Evolutionary conservation across 1,140 invertebrate genomes (phyloP).

Genomic region (Cardiocondyla obscurior): DNA sequence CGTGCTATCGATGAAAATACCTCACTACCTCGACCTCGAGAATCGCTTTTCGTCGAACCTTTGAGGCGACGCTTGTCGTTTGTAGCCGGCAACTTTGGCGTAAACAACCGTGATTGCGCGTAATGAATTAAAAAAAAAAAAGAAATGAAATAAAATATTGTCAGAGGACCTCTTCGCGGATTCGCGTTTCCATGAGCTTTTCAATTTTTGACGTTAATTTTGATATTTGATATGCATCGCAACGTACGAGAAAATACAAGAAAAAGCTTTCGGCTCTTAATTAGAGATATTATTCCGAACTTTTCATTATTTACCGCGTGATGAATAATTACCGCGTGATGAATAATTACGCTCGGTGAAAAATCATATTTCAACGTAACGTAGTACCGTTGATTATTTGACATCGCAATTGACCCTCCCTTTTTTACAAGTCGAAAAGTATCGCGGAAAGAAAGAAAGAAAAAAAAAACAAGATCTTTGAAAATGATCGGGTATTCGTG

Average conservation of each 20-base stretch:
- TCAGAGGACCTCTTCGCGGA: not conserved
- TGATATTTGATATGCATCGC: conserved; percentile 40
- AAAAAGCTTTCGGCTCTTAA: conserved; percentile 49
- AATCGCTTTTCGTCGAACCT: not conserved
- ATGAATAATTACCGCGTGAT: not conserved
- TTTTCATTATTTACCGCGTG: conserved; percentile 28
- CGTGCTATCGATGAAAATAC: not conserved
- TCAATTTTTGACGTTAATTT: conserved; percentile 44
- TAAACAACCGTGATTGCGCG: not conserved
- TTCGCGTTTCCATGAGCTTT: not conserved
- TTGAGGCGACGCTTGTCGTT: not conserved
- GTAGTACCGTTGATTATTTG: not conserved
- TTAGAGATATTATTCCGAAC: conserved; percentile 24
- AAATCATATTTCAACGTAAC: not conserved
- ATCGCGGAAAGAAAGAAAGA: too few relatives aligned
- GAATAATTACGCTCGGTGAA: not conserved
- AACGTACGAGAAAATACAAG: conserved; percentile 34
- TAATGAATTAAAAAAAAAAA: not conserved
- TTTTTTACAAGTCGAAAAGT: too few relatives aligned
- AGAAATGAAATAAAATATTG: conserved; percentile 4
- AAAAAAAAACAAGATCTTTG: not conserved
- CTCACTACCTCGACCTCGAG: not conserved
- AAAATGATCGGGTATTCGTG: not conserved
- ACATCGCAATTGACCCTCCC: not conserved
- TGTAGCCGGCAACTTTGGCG: not conserved